Evolutionary conservation across 2,888 invertebrate genomes (phyloP).

Genomic region (Bruchidius siliquastri): DNA sequence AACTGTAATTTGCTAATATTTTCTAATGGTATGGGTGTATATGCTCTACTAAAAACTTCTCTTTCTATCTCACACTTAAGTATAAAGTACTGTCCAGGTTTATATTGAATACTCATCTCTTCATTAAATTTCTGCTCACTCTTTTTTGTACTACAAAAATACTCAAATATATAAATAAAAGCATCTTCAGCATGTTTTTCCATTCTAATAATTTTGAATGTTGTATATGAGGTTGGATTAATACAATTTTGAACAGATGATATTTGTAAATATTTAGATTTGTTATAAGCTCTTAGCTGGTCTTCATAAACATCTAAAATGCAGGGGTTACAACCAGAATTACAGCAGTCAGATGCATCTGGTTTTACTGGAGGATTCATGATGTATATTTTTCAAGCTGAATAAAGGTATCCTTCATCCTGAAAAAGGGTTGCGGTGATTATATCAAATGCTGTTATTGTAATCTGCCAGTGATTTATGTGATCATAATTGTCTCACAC

Average conservation of each 20-base stretch:
- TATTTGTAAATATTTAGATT: neutral
- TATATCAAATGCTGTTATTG: too few species aligned
- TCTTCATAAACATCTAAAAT: conserved; percentile 66
- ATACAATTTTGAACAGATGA: conserved; percentile 29
- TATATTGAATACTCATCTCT: conserved; percentile 23
- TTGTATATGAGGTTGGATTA: conserved; percentile 32
- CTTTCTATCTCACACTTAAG: conserved; percentile 34
- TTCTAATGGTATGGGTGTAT: conserved; percentile 49
- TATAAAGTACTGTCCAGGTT: conserved; percentile 52
- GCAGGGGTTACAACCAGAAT: conserved; percentile 67
- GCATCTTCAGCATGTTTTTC: conserved; percentile 30
- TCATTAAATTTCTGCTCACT: conserved; percentile 3
- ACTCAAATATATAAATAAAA: conserved; percentile 40
- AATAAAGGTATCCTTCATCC: too few species aligned
- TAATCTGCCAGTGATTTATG: too few species aligned
- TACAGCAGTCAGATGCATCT: conserved; percentile 63
- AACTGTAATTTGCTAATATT: conserved; percentile 38
- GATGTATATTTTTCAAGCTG: neutral
- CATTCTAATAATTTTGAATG: conserved; percentile 36
- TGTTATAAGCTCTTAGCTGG: conserved; percentile 43
- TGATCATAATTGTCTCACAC: too few species aligned
- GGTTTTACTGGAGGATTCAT: conserved; percentile 58
- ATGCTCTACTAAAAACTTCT: conserved; percentile 48
- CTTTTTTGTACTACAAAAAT: conserved; percentile 11
- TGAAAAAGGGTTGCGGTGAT: too few species aligned